Conservation (phyloP, 2,888 invertebrate genomes). For the Cenopis cana region DNA sequence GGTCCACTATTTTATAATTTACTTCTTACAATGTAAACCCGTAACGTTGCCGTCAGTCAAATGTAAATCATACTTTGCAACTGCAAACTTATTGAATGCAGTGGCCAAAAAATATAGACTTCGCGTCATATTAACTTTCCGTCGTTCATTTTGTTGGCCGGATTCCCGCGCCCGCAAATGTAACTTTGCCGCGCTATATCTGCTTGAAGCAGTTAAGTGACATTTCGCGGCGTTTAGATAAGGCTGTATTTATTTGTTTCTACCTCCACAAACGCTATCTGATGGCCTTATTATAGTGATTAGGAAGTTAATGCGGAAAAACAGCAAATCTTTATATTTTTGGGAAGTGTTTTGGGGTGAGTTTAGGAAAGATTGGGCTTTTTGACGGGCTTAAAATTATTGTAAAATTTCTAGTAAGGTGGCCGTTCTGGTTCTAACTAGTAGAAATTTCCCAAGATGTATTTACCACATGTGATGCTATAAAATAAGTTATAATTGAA, state of each 20-base stretch:
- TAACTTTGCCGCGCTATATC: slow-evolving; percentile 50
- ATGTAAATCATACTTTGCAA: slow-evolving; percentile 7
- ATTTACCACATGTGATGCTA: no score
- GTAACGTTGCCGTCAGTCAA: neutral
- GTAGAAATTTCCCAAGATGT: no score
- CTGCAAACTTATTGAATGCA: slow-evolving; percentile 9
- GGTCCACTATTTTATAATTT: no score
- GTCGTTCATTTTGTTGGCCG: slow-evolving; percentile 52
- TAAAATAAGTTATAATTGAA: no score
- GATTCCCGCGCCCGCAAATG: slow-evolving; percentile 23
- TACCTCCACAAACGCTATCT: slow-evolving; percentile 51
- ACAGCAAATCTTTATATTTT: slow-evolving; percentile 15
- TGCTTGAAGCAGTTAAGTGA: slow-evolving; percentile 55
- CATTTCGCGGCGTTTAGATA: slow-evolving; percentile 71
- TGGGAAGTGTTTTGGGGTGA: neutral
- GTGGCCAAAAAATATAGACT: slow-evolving; percentile 11
- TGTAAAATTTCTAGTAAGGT: no score
- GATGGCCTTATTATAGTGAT: slow-evolving; percentile 36
- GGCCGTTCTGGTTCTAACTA: no score
- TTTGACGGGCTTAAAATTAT: no score
- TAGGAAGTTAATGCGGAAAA: slow-evolving; percentile 29
- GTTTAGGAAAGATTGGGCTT: neutral
- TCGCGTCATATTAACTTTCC: slow-evolving; percentile 37
- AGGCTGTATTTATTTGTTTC: slow-evolving; percentile 72
- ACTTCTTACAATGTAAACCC: no score